These are phyloP conservation scores for Platerodrilus igneus DNA, from an alignment of 2,888 invertebrate genomes.

Conservation along the genomic window DNA sequence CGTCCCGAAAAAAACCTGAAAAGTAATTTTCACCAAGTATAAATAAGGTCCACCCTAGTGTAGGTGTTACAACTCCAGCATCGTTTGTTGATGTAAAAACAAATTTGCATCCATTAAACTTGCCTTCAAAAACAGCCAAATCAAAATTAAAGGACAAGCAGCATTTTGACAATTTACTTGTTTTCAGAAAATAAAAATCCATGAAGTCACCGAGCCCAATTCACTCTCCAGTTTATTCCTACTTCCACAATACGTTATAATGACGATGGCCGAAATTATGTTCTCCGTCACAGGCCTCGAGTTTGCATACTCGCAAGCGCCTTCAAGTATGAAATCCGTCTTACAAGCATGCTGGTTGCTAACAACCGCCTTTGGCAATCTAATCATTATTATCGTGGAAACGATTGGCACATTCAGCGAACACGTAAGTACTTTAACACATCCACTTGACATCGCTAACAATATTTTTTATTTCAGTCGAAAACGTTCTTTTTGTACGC, in stretches of 20 bases:
- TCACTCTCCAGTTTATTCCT: constrained; percentile 78
- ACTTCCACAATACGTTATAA: constrained; percentile 86
- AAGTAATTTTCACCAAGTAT: no score
- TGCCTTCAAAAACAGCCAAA: no score
- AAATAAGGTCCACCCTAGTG: no score
- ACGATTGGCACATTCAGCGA: constrained; percentile 70
- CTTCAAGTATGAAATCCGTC: constrained; percentile 89
- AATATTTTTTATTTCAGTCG: constrained; percentile 53
- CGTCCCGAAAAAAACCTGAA: no score
- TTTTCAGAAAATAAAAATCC: constrained; percentile 10
- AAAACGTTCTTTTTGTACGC: constrained; percentile 86
- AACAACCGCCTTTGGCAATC: constrained; percentile 89
- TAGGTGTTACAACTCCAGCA: no score
- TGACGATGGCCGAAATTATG: constrained; percentile 92
- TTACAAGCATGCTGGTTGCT: constrained; percentile 88
- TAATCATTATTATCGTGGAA: constrained; percentile 86
- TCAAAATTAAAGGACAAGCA: no score
- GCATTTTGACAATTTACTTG: constrained; percentile 2
- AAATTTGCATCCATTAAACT: no score
- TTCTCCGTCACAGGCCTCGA: constrained; percentile 93
- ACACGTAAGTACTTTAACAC: constrained; percentile 57
- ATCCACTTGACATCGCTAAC: constrained; percentile 1
- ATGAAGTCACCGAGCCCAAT: constrained; percentile 61
- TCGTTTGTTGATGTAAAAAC: no score
- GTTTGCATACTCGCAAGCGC: constrained; percentile 94